phyloP scores from a whole-genome alignment of 2,888 invertebrate species.

The Hyposoter didymator region DNA sequence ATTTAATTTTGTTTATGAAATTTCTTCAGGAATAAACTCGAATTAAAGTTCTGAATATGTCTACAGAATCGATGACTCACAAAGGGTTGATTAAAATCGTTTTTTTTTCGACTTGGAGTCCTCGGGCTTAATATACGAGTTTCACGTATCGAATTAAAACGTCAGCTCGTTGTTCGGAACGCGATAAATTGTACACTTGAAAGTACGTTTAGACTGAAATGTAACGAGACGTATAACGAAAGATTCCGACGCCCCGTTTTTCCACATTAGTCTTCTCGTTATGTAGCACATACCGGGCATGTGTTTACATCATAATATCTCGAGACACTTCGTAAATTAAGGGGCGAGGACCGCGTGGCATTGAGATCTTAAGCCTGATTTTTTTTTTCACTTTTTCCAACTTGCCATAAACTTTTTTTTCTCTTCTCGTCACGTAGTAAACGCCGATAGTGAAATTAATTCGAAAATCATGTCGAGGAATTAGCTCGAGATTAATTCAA shows the following conservation, averaged over 20 bases:
- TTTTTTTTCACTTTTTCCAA: background rate
- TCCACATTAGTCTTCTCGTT: conserved; percentile 35
- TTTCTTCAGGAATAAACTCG: background rate
- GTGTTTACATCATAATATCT: conserved; percentile 68
- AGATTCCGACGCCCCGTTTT: conserved; percentile 23
- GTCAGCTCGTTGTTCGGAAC: conserved; percentile 46
- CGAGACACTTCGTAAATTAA: conserved; percentile 72
- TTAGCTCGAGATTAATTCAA: background rate
- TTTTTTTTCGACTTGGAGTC: background rate
- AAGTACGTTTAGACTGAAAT: conserved; percentile 35
- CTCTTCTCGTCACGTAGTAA: conserved; percentile 2
- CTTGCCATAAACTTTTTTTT: conserved; percentile 11
- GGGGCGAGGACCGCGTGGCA: conserved; percentile 41
- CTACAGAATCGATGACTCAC: conserved; percentile 39
- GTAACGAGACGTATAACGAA: conserved; percentile 39
- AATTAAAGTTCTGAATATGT: background rate
- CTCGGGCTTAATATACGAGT: conserved; percentile 71
- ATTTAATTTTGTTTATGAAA: too few species aligned
- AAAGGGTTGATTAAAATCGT: conserved; percentile 72
- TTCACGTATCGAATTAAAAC: conserved; percentile 51
- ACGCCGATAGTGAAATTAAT: background rate
- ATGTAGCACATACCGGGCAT: conserved; percentile 41
- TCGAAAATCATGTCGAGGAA: background rate
- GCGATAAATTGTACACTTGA: conserved; percentile 48
- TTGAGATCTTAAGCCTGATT: conserved; percentile 38